A percentile compares a stretch with the other conserved stretches of the same genome.
These are phyloP conservation scores for Lethenteron camtschaticum DNA, from an alignment of 2,113 vertebrate genomes.

Conservation along the genomic window DNA sequence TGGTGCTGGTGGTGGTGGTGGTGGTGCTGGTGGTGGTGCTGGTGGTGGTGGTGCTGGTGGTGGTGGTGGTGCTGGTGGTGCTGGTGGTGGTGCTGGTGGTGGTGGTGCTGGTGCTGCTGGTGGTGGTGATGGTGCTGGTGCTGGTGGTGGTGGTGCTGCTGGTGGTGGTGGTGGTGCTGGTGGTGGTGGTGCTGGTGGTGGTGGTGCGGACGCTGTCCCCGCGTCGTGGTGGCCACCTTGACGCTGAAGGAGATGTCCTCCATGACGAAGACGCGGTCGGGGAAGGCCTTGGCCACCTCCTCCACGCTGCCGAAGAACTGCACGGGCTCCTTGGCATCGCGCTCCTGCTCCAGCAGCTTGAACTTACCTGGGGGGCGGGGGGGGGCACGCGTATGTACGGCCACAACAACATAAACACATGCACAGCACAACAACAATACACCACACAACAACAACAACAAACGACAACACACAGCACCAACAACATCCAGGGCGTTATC, in stretches of 20 bases:
- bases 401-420: no score
- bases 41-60: neutral
- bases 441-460: no score
- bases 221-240: constrained; percentile 35
- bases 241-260: constrained; percentile 98
- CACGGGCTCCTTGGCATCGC: constrained; percentile 92
- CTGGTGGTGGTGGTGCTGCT: neutral
- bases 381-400: no score
- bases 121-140: neutral
- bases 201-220: no score
- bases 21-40: neutral
- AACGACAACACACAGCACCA: no score
- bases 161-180: no score
- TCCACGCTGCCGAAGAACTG: constrained; percentile 98
- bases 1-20: neutral
- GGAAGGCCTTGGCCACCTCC: constrained; percentile 97
- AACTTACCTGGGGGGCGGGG: constrained; percentile 56
- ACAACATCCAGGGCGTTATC: no score
- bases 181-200: no score
- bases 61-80: constrained; percentile 3
- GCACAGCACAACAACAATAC: no score
- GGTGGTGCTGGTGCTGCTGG: neutral
- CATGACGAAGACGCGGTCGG: constrained; percentile 97
- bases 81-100: neutral
- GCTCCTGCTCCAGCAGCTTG: constrained; percentile 93